These are phyloP conservation scores for Muricea muricata DNA, from an alignment of 92 coral and sea anemone species.

Conservation along the genomic window DNA sequence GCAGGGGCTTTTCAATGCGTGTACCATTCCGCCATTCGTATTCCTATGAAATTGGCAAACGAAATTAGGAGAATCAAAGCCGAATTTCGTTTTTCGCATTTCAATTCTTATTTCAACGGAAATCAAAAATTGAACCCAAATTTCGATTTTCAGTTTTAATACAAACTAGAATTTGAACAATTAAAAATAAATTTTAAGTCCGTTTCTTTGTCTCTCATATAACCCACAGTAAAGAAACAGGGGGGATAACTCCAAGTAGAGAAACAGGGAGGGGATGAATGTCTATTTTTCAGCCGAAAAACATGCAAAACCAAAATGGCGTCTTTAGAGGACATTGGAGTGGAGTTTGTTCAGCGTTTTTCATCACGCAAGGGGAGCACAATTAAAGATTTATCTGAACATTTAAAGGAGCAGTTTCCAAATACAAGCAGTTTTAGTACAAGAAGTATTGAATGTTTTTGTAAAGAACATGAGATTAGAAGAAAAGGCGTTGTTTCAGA, in stretches of 20 bases:
- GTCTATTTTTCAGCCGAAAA: too few relatives aligned
- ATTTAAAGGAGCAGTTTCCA: constrained; percentile 15
- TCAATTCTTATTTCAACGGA: too few relatives aligned
- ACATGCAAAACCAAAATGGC: neutral
- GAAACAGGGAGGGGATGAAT: too few relatives aligned
- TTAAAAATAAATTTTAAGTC: too few relatives aligned
- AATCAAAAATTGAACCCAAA: neutral
- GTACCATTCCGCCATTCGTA: constrained; percentile 36
- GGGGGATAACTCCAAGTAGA: too few relatives aligned
- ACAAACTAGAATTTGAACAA: neutral
- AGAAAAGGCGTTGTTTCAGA: constrained; percentile 11
- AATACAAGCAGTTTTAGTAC: neutral
- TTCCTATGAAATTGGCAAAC: neutral
- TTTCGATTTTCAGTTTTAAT: neutral
- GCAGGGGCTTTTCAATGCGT: constrained; percentile 28
- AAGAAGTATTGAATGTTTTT: constrained; percentile 4
- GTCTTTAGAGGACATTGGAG: constrained; percentile 19
- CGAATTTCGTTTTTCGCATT: too few relatives aligned
- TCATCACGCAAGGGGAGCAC: neutral
- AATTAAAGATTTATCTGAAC: neutral
- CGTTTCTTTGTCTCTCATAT: too few relatives aligned
- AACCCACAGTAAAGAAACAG: neutral
- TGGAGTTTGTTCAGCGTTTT: constrained; percentile 7
- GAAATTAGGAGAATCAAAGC: neutral
- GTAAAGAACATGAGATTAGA: neutral